Conservation (phyloP, 1,140 invertebrate species). For the Aphaenogaster ashmeadi region DNA sequence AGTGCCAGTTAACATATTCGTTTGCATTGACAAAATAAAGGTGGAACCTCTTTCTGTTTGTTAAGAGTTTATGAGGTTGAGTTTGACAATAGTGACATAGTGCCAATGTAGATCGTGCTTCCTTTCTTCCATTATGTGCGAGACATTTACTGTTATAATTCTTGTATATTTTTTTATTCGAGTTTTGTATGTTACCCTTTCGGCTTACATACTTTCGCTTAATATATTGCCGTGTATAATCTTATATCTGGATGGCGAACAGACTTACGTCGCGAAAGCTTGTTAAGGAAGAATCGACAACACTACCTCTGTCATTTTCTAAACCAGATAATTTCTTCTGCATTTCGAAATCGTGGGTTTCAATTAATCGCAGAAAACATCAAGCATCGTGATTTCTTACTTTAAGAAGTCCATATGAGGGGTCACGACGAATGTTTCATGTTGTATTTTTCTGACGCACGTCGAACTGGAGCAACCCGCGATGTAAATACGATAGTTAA, state of each 20-base stretch:
- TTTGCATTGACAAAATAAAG: conserved; percentile 50
- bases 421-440: neutral
- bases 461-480: conserved; percentile 49
- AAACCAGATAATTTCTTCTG: neutral
- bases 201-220: neutral
- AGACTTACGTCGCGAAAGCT: neutral
- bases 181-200: neutral
- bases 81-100: conserved; percentile 12
- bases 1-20: neutral
- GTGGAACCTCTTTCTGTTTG: conserved; percentile 16
- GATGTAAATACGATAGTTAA: conserved; percentile 39
- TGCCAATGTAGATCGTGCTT: neutral
- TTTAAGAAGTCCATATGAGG: neutral
- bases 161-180: neutral
- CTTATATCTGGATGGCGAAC: neutral
- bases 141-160: neutral
- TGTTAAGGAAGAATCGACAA: neutral
- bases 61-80: neutral
- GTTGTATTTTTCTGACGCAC: conserved; percentile 5
- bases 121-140: too few species aligned
- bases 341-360: neutral
- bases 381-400: neutral
- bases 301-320: neutral
- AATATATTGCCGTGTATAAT: neutral
- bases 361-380: neutral